Percentiles rank a stretch among this genome's conserved stretches.
These are phyloP conservation scores for Cyrtonyx montezumae DNA, from an alignment of 2,113 vertebrate genomes.

Conservation along the genomic window DNA sequence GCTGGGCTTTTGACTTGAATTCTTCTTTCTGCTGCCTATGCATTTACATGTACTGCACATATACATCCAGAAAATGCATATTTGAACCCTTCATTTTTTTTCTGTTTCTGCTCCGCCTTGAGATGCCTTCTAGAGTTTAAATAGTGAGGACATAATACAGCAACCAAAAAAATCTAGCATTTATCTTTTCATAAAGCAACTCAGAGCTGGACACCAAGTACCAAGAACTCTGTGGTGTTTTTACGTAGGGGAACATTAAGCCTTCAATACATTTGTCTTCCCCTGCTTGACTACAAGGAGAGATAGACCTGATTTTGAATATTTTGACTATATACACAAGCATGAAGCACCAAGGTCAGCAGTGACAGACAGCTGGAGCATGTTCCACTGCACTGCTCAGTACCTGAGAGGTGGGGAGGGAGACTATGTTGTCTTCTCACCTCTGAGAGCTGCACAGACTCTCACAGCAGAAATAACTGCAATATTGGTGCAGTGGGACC, in stretches of 20 bases:
- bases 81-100: neutral
- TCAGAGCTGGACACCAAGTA: neutral
- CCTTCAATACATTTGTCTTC: neutral
- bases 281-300: neutral
- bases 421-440: neutral
- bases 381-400: neutral
- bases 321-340: neutral
- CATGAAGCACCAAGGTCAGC: neutral
- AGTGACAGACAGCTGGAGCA: neutral
- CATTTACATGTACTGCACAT: neutral
- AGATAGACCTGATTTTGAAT: neutral
- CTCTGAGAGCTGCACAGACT: neutral
- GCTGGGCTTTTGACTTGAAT: neutral
- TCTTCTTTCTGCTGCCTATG: neutral
- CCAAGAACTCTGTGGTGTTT: neutral
- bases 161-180: neutral
- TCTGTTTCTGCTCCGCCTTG: neutral
- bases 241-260: neutral
- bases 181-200: neutral
- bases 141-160: neutral
- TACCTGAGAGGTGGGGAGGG: neutral
- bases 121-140: neutral
- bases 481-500: neutral
- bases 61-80: fast-evolving
- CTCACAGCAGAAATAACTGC: neutral